Percentiles rank a stretch among this genome's conserved stretches.
Evolutionary conservation across 2,888 invertebrate genomes (phyloP).

Genomic region (Imbricaverruca yamaguchii): DNA sequence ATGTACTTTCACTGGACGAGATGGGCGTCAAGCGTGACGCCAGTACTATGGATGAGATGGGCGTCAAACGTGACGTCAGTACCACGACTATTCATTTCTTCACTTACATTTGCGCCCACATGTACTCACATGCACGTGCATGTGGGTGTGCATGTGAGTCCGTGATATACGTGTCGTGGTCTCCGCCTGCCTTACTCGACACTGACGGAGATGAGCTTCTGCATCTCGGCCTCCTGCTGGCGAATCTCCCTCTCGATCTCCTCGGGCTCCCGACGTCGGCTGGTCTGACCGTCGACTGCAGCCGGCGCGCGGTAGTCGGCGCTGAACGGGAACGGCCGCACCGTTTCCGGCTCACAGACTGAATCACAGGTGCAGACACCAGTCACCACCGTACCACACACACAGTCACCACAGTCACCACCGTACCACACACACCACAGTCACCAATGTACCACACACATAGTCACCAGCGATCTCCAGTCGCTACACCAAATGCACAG

Average conservation of each 20-base stretch:
- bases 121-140: too few species aligned
- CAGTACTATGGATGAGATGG: too few species aligned
- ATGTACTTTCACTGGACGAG: too few species aligned
- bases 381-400: background rate
- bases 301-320: slow-evolving; percentile 10
- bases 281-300: background rate
- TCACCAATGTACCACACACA: too few species aligned
- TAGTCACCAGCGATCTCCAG: too few species aligned
- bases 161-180: too few species aligned
- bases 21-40: too few species aligned
- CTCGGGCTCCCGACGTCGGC: slow-evolving; percentile 28
- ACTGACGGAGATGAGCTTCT: slow-evolving; percentile 54
- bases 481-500: too few species aligned
- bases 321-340: background rate
- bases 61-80: too few species aligned
- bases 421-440: background rate
- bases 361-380: slow-evolving; percentile 9
- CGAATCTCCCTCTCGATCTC: slow-evolving; percentile 64
- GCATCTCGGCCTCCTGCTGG: slow-evolving; percentile 61
- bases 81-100: too few species aligned
- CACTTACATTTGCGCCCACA: too few species aligned
- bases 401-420: background rate
- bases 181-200: slow-evolving; percentile 33
- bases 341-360: background rate
- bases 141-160: too few species aligned